Conservation (phyloP, 2,888 invertebrate genomes). For the Agelastica alni region DNA sequence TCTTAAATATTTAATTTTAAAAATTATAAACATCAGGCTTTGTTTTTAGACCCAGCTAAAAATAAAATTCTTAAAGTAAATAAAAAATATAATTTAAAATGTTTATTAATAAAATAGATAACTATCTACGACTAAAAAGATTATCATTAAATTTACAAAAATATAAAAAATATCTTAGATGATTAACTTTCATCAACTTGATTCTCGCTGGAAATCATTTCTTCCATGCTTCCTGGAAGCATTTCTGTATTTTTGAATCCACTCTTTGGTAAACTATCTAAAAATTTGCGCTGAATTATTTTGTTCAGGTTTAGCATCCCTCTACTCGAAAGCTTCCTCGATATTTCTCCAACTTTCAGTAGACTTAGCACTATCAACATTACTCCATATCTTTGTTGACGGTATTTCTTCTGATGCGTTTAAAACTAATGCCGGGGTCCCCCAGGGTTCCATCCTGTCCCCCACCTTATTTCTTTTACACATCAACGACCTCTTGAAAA, state of each 20-base stretch:
- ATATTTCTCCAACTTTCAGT: background rate
- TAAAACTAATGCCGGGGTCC: no score
- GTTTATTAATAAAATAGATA: background rate
- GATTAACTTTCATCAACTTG: slow-evolving; percentile 1
- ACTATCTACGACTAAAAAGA: background rate
- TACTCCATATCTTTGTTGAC: slow-evolving; percentile 4
- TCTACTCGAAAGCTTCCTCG: background rate
- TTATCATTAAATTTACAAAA: slow-evolving; percentile 3
- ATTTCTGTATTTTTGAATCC: background rate
- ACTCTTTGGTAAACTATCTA: background rate
- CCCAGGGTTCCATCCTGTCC: no score
- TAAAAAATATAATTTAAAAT: background rate
- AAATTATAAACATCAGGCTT: no score
- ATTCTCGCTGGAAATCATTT: slow-evolving; percentile 1
- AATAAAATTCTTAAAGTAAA: no score
- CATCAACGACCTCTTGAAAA: no score
- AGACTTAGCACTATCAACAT: background rate
- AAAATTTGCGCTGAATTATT: background rate
- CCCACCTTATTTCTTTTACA: no score
- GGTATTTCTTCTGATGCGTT: no score
- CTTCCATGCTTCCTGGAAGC: background rate
- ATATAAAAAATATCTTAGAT: background rate
- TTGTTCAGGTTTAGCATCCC: background rate
- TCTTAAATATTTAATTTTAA: no score
- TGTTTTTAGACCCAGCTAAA: no score